These are phyloP conservation scores for Magallana ariakensis DNA, from an alignment of 1,140 invertebrate species.

Conservation along the genomic window DNA sequence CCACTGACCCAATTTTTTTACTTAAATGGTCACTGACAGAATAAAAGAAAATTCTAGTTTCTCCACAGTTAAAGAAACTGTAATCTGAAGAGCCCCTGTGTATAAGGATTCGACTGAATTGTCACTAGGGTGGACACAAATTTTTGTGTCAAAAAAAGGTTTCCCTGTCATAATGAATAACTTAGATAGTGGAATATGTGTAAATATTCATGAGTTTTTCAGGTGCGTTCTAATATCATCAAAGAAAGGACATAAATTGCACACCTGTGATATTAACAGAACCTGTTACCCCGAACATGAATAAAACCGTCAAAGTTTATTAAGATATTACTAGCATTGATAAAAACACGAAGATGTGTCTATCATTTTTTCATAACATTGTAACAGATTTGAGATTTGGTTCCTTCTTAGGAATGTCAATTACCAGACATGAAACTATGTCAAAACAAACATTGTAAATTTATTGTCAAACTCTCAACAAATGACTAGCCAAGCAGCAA, in stretches of 20 bases:
- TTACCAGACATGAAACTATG: too few relatives aligned
- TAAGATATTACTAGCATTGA: not conserved
- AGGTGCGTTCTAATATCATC: not conserved
- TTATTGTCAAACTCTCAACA: not conserved
- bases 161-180: not conserved
- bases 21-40: not conserved
- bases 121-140: constrained; percentile 2
- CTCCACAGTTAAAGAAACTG: not conserved
- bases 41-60: constrained; percentile 1
- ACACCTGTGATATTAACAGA: constrained; percentile 17
- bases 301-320: not conserved
- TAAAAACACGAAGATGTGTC: not conserved
- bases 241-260: not conserved
- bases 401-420: too few relatives aligned
- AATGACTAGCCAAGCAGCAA: constrained; percentile 2
- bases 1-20: constrained; percentile 24
- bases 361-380: too few relatives aligned
- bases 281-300: not conserved
- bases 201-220: constrained; percentile 27
- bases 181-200: not conserved
- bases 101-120: too few relatives aligned
- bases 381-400: too few relatives aligned
- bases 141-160: not conserved
- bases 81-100: too few relatives aligned
- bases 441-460: not conserved